Conservation (phyloP, 2,113 vertebrate species). For the Tetrax tetrax region DNA sequence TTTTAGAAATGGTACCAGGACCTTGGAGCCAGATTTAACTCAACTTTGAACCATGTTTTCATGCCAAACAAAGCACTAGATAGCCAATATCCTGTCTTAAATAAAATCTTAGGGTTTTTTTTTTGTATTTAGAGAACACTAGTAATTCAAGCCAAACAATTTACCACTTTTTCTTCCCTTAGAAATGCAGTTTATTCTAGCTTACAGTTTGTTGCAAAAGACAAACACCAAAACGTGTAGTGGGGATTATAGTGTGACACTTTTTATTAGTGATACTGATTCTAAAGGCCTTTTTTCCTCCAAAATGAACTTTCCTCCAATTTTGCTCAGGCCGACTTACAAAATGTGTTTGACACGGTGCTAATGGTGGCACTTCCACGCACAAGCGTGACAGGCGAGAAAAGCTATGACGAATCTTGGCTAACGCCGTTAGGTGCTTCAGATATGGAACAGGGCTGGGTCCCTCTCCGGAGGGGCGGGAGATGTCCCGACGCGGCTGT, state of each 20-base stretch:
- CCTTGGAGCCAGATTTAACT: neutral
- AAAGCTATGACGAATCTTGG: no score
- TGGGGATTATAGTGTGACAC: fast-evolving
- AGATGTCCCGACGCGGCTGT: no score
- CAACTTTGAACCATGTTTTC: neutral
- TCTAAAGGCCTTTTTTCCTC: neutral
- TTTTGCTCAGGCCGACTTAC: neutral
- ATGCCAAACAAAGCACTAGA: neutral
- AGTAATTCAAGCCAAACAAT: neutral
- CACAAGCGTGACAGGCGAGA: neutral
- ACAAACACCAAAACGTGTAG: fast-evolving
- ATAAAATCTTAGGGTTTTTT: neutral
- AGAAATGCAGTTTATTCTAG: neutral
- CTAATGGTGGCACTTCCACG: neutral
- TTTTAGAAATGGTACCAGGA: neutral
- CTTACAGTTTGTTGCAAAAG: neutral
- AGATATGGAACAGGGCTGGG: no score
- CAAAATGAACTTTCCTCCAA: neutral
- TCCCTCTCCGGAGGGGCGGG: no score
- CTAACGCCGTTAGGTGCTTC: no score
- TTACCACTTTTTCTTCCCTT: neutral
- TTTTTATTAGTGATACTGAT: neutral
- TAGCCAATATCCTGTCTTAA: neutral
- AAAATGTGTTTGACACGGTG: fast-evolving
- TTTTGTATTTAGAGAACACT: neutral